Base-by-base conservation (phyloP, 2,797 vertebrate species). In the Megaceryle alcyon region DNA sequence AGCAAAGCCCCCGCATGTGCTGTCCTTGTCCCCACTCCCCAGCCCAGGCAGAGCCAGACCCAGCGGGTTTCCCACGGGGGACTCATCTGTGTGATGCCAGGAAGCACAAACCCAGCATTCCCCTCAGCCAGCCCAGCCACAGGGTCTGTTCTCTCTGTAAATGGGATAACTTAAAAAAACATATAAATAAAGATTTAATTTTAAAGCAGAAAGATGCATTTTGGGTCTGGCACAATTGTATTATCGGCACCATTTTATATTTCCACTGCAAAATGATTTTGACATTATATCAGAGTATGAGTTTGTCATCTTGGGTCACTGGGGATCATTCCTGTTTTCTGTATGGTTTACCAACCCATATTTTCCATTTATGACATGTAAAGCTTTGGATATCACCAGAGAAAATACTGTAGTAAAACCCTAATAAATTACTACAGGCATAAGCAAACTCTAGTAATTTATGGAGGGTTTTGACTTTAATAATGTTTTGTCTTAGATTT, bases 401-500 rank as follows among this genome's bases (percentile, higher is more conserved):
- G 90, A 59, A 97, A 97, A 97, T 70, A 86, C 96, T 94, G 82
- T 94, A 95, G 88, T 92, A 92, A 97, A 97, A 81, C 92, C 88
- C 95, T 85, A 84, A 97, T 98, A 96, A 97, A 98, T 97, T 94
- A 95, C 80, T 95, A 63, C 87, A 90, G 85, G 84, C 96, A 73
- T 72, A 92, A 97, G 96, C 95, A 97, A 96, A 96, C 82, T 10
- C 7, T 9, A 31, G 89, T 97, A 95, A 97, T 97, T 97, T 97
- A 97, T 95, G 72, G 84, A 44, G 87, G 88, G 93, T 35, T 95
- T 97, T 96, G 96, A 97, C 96, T 98, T 97, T 97, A 96, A 97
- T 97, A 95, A 97, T 96, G 97, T 97, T 98, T 97, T 98, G 97
- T 97, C 97, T 97, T 97, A 96, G 96, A 96, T 97, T 97, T 97